phyloP scores from a whole-genome alignment of 2,113 vertebrate species.

The Ceratotherium simum region DNA sequence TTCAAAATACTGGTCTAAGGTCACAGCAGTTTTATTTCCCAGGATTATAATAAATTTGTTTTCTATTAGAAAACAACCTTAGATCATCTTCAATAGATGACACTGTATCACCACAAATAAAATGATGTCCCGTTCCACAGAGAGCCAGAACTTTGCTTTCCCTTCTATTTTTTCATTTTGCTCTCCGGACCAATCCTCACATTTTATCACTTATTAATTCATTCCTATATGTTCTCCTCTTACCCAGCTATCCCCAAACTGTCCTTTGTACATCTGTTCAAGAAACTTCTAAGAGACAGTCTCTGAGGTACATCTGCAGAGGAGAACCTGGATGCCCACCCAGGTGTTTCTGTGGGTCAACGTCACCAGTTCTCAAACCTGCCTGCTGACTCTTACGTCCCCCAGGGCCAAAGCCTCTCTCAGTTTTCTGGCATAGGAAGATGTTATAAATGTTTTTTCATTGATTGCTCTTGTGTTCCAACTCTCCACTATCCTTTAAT shows the following conservation, averaged over 20 bases:
- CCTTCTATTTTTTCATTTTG: neutral
- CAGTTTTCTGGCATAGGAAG: neutral
- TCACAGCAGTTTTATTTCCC: neutral
- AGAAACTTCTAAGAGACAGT: neutral
- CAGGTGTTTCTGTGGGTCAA: neutral
- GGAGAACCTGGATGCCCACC: no score
- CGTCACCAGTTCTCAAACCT: no score
- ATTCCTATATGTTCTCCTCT: neutral
- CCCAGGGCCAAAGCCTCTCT: neutral
- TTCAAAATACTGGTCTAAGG: neutral
- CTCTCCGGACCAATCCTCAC: neutral
- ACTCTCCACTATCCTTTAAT: neutral
- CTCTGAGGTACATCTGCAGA: neutral
- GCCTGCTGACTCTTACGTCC: neutral
- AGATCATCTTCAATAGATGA: neutral
- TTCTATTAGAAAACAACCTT: neutral
- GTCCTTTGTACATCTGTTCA: neutral
- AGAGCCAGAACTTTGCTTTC: no score
- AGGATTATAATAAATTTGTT: neutral
- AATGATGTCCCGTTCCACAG: accelerated
- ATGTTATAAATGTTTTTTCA: neutral
- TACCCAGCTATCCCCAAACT: neutral
- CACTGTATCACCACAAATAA: neutral
- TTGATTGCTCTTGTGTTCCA: neutral
- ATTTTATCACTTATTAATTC: neutral